These are phyloP conservation scores for Cataglyphis hispanica DNA, from an alignment of 1,140 invertebrate species.

Conservation along the genomic window DNA sequence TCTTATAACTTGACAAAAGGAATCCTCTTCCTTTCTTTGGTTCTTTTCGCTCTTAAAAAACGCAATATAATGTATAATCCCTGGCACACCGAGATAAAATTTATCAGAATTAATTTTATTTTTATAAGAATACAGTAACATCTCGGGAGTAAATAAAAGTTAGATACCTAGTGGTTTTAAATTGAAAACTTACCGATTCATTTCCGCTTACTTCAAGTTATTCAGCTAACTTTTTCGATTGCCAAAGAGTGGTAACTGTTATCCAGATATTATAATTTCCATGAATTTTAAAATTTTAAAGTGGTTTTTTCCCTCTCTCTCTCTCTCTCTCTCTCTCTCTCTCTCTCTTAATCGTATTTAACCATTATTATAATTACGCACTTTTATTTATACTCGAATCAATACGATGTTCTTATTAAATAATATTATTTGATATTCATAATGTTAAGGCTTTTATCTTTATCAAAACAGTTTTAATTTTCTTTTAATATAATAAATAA, in stretches of 20 bases:
- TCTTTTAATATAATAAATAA: not conserved
- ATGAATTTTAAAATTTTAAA: constrained; percentile 54
- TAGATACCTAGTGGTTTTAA: constrained; percentile 16
- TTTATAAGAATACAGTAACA: not conserved
- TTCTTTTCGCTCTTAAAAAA: not conserved
- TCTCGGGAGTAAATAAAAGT: not conserved
- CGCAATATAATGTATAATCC: not conserved
- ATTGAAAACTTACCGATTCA: constrained; percentile 26
- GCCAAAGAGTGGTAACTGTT: not conserved
- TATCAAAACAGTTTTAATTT: constrained; percentile 5
- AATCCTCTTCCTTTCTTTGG: not conserved
- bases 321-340: too few relatives aligned
- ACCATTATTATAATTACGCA: not conserved
- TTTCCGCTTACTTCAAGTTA: constrained; percentile 26
- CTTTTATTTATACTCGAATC: not conserved
- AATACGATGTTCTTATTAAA: not conserved
- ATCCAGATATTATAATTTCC: constrained; percentile 32
- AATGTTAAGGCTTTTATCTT: not conserved
- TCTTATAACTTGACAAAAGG: constrained; percentile 5
- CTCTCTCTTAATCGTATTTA: not conserved
- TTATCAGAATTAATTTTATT: constrained; percentile 21
- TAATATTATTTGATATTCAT: not conserved
- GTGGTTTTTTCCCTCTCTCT: too few relatives aligned
- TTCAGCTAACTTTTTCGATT: constrained; percentile 27
- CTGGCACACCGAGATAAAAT: not conserved